Conservation (phyloP, 1,140 invertebrate genomes). For the Micrasema longulum region DNA sequence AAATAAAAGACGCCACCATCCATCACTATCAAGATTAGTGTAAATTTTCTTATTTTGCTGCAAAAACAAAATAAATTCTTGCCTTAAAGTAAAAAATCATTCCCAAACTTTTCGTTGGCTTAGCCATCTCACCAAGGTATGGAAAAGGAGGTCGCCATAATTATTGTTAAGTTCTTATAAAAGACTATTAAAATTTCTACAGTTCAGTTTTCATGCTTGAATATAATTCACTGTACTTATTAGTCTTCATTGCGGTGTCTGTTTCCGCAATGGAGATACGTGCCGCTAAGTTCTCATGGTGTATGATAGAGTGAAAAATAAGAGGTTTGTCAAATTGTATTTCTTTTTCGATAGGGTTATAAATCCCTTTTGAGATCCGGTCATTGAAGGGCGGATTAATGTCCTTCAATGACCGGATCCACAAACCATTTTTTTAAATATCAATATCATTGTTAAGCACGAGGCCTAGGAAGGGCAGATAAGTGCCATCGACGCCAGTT, state of each 20-base stretch:
- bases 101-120: constrained; percentile 28
- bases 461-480: too few relatives aligned
- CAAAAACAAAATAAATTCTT: too few relatives aligned
- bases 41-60: too few relatives aligned
- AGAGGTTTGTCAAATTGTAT: constrained; percentile 49
- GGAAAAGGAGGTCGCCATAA: constrained; percentile 23
- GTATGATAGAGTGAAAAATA: too few relatives aligned
- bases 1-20: constrained; percentile 23
- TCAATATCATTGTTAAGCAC: constrained; percentile 54
- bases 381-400: too few relatives aligned
- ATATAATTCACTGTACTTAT: too few relatives aligned
- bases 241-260: constrained; percentile 37
- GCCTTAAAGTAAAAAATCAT: background rate
- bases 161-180: constrained; percentile 30
- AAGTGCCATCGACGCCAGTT: too few relatives aligned
- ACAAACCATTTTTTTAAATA: constrained; percentile 53
- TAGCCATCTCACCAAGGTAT: constrained; percentile 32
- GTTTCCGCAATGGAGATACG: constrained; percentile 22
- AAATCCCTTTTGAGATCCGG: too few relatives aligned
- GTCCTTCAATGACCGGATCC: too few relatives aligned
- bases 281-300: constrained; percentile 10
- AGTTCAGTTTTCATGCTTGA: too few relatives aligned
- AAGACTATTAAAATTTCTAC: constrained; percentile 11
- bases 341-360: too few relatives aligned
- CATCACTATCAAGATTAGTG: background rate